These are phyloP conservation scores for Tribolium freemani DNA, from an alignment of 2,888 invertebrate species.

Conservation along the genomic window DNA sequence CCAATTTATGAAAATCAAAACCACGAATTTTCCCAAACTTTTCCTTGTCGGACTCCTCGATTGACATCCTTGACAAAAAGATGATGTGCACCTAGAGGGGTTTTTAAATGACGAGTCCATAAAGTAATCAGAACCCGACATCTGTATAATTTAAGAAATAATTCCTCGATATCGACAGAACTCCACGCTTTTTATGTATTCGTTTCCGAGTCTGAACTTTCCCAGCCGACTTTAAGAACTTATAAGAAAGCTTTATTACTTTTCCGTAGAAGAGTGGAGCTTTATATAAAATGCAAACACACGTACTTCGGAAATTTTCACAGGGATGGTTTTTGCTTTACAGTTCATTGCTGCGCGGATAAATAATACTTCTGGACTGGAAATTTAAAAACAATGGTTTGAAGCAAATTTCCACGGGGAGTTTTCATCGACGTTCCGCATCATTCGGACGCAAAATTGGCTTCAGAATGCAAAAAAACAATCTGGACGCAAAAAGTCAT, in stretches of 20 bases:
- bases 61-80: background rate
- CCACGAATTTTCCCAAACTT: constrained; percentile 26
- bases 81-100: background rate
- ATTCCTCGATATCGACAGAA: constrained; percentile 56
- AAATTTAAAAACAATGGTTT: constrained; percentile 34
- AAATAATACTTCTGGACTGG: constrained; percentile 20
- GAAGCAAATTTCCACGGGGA: constrained; percentile 1
- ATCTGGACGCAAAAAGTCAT: too few relatives aligned
- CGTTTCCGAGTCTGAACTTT: constrained; percentile 52
- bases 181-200: constrained; percentile 53
- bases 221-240: constrained; percentile 53
- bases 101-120: constrained; percentile 50
- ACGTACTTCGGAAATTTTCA: constrained; percentile 53
- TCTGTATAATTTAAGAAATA: constrained; percentile 59
- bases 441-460: background rate
- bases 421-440: background rate
- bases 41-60: constrained; percentile 17
- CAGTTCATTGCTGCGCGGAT: constrained; percentile 23
- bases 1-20: constrained; percentile 50
- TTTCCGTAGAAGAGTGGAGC: constrained; percentile 56
- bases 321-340: constrained; percentile 43
- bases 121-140: constrained; percentile 56
- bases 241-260: constrained; percentile 60
- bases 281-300: constrained; percentile 60
- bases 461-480: too few relatives aligned